Conservation (phyloP, 2,113 vertebrate species). For the Enhydra lutris region DNA sequence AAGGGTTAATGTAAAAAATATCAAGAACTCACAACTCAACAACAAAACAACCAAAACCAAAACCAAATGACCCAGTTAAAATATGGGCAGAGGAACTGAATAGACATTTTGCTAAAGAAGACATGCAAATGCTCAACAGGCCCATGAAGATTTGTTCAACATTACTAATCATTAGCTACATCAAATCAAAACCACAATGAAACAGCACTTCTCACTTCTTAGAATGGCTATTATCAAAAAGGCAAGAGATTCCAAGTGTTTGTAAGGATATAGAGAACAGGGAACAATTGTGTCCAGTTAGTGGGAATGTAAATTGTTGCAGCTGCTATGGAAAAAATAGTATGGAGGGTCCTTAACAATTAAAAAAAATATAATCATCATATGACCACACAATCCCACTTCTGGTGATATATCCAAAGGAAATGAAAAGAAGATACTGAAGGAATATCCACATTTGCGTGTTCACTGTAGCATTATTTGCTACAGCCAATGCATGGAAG, state of each 20-base stretch:
- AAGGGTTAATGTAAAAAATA: background rate
- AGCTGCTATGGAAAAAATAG: background rate
- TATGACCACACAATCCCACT: background rate
- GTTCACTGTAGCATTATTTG: background rate
- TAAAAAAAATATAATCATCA: background rate
- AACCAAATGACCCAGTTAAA: background rate
- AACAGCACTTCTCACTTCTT: background rate
- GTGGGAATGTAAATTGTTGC: background rate
- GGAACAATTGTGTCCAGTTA: background rate
- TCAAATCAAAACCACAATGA: background rate
- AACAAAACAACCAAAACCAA: background rate
- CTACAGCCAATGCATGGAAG: background rate
- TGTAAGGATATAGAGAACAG: background rate
- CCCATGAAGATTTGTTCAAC: background rate
- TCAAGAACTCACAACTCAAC: background rate
- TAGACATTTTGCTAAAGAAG: background rate
- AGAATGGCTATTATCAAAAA: background rate
- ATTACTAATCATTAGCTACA: background rate
- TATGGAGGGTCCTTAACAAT: background rate
- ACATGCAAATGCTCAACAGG: background rate
- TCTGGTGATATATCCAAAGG: background rate
- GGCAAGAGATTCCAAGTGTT: background rate
- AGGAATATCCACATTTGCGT: background rate
- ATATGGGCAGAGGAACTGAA: background rate
- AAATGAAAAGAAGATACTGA: background rate